A percentile compares a stretch with the other conserved stretches of the same genome.
Evolutionary conservation across 1,140 invertebrate genomes (phyloP).

Genomic region (Lepeophtheirus salmonis): DNA sequence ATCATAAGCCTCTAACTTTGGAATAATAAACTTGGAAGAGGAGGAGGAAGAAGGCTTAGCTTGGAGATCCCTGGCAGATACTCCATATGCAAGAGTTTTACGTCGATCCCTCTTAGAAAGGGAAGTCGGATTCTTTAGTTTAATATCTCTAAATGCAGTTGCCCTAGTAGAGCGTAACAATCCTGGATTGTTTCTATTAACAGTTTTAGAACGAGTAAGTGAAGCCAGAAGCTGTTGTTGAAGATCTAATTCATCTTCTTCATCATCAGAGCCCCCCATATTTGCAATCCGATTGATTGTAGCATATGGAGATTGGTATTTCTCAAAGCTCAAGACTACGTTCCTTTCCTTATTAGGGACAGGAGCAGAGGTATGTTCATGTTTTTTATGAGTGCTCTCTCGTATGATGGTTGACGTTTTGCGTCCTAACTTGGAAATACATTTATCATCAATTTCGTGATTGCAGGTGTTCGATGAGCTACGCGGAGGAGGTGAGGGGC

Average conservation of each 20-base stretch:
- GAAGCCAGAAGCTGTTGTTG: not conserved
- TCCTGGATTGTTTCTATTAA: too few relatives aligned
- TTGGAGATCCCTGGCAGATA: constrained; percentile 8
- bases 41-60: not conserved
- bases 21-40: not conserved
- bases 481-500: not conserved
- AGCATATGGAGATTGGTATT: not conserved
- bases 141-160: not conserved
- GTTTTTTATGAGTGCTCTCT: not conserved
- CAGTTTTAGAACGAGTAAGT: too few relatives aligned
- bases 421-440: not conserved
- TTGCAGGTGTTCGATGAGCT: not conserved
- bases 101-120: constrained; percentile 7
- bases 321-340: not conserved
- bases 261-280: not conserved
- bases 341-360: not conserved
- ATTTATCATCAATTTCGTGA: not conserved
- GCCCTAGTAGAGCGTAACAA: not conserved
- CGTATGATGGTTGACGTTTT: not conserved
- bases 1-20: not conserved
- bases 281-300: not conserved
- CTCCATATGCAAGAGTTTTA: constrained; percentile 12
- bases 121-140: too few relatives aligned
- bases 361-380: not conserved
- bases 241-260: not conserved